These are phyloP conservation scores for Crossocerus cetratus DNA, from an alignment of 2,888 invertebrate genomes.

Conservation along the genomic window DNA sequence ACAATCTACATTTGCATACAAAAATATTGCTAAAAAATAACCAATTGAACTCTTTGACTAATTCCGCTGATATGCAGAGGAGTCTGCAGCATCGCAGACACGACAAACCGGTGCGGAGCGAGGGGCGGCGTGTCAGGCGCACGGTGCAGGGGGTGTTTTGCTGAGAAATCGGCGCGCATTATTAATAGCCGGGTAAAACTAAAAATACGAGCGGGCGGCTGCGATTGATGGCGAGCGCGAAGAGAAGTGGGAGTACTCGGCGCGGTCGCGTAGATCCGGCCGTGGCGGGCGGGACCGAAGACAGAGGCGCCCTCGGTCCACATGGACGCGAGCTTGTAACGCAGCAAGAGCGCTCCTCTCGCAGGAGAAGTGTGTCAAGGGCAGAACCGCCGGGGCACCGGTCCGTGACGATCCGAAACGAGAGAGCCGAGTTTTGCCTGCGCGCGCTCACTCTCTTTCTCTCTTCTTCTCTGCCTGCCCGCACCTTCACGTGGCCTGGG, in stretches of 20 bases:
- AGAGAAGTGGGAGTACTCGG: background rate
- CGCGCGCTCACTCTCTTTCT: constrained; percentile 22
- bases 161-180: background rate
- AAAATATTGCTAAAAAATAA: no score
- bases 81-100: no score
- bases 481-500: no score
- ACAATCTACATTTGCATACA: no score
- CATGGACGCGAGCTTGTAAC: constrained; percentile 46
- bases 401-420: constrained; percentile 71
- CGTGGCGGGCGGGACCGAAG: constrained; percentile 5
- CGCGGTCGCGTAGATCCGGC: no score
- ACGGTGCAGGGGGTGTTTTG: no score
- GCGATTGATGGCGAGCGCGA: background rate
- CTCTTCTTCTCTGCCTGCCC: constrained; percentile 12
- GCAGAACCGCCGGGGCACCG: constrained; percentile 68
- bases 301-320: constrained; percentile 53
- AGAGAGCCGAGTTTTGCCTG: constrained; percentile 63
- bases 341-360: constrained; percentile 54
- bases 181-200: background rate
- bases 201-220: background rate
- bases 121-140: no score
- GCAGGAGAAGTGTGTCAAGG: constrained; percentile 74
- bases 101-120: no score
- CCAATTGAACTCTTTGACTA: no score
- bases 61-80: no score